Evolutionary conservation across 64 coral and sea anemone species (phyloP), one percentile per base, ranked within the genome.

Genomic region (Actinia tenebrosa): DNA sequence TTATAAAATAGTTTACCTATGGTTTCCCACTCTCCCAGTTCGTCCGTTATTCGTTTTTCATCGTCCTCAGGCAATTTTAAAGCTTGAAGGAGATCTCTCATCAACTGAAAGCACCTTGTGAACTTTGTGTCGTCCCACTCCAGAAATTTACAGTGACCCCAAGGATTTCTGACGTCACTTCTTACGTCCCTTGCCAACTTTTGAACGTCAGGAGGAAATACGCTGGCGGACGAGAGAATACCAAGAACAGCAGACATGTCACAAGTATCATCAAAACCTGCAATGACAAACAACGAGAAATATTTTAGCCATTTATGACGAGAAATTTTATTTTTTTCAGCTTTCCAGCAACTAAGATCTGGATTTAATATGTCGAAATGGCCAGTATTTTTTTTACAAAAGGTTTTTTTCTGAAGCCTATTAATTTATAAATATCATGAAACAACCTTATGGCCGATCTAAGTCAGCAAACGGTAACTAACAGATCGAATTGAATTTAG

Each of bases 211-310:
- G 79, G 4, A 37, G 85, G 68, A 55, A 94, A 94, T 37, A 86
- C 79, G 13, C 83, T 77, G 4, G 83, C 84, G 44, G 60, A 62
- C 4, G 46, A 72, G 26, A 94, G 84, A 30, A 94, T 77, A 11
- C 43, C 62, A 5, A 93, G 20, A 56, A 93, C 92, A 86, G 92
- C 92, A 82, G 92, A 93, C n/a, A 87, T 22, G 86, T 94, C 92
- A 87, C 92, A 94, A 10, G 63, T 64, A 16, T 84, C 68, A 71
- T 94, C 84, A 83, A 90, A 89, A 25, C 80, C 86, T 88, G 53
- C 1, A 89, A 89, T 50, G 60, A n/a, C 1, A 26, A 75, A 75
- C 5, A 8, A 8, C 7, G n/a, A 13, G 0, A 75, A 50, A 50
- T 50, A 50, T 4, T 3, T 5, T 50, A 50, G 47, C 47, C 3